Conservation (phyloP, 2,888 invertebrate species). For the Habrosyne pyritoides region DNA sequence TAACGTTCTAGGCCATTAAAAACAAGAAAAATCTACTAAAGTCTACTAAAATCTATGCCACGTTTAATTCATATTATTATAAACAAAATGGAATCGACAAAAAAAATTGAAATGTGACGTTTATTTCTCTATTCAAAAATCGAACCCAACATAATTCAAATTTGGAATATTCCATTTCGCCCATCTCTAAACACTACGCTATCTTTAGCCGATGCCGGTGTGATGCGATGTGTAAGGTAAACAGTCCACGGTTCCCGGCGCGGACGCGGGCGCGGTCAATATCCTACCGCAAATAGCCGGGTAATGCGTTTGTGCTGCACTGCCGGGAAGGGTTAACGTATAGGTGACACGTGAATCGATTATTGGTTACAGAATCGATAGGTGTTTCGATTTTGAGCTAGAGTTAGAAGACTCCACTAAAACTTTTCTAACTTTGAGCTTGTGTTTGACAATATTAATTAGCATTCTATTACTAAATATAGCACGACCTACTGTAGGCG, state of each 20-base stretch:
- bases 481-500: no score
- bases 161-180: constrained; percentile 1
- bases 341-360: constrained; percentile 3
- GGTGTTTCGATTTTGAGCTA: no score
- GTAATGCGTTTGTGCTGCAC: constrained; percentile 33
- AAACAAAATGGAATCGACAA: no score
- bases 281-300: constrained; percentile 73
- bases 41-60: no score
- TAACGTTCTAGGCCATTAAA: no score
- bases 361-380: background rate
- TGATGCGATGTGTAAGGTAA: constrained; percentile 62
- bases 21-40: no score
- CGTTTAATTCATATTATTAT: no score
- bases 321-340: constrained; percentile 32
- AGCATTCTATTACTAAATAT: no score
- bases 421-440: no score
- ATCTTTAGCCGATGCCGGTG: constrained; percentile 58
- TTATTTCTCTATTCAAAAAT: background rate
- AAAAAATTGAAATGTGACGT: no score
- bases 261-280: constrained; percentile 60
- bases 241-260: constrained; percentile 56
- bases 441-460: no score
- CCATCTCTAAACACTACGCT: constrained; percentile 29
- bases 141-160: background rate
- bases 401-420: no score